Evolutionary conservation across 2,888 invertebrate species (phyloP).

Genomic region (Urechis unicinctus): DNA sequence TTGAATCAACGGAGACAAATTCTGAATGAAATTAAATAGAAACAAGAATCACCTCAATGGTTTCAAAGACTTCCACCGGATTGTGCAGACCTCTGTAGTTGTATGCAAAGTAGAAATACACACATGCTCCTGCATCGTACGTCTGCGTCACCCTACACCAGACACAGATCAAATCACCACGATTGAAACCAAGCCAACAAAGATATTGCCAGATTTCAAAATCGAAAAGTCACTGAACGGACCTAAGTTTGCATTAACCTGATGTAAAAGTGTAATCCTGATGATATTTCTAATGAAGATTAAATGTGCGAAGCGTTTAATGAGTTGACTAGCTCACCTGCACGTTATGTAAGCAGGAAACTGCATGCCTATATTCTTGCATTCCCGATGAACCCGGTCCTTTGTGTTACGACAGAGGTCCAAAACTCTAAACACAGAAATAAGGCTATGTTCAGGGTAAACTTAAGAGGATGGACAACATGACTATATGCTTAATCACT

Average conservation of each 20-base stretch:
- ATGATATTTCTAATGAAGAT: too few relatives aligned
- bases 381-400: slow-evolving; percentile 62
- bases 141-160: slow-evolving; percentile 75
- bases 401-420: slow-evolving; percentile 85
- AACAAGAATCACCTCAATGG: slow-evolving; percentile 63
- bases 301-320: too few relatives aligned
- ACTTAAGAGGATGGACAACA: too few relatives aligned
- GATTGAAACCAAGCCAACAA: slow-evolving; percentile 40
- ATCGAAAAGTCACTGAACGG: too few relatives aligned
- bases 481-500: too few relatives aligned
- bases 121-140: slow-evolving; percentile 96
- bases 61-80: slow-evolving; percentile 74
- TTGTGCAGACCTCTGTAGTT: slow-evolving; percentile 60
- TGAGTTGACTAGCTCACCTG: slow-evolving; percentile 47
- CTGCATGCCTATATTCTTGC: slow-evolving; percentile 51
- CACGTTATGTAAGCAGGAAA: slow-evolving; percentile 53
- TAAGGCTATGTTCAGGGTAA: too few relatives aligned
- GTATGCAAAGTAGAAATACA: slow-evolving; percentile 90
- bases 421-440: slow-evolving; percentile 67
- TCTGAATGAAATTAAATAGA: neutral
- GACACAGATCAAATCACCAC: slow-evolving; percentile 23
- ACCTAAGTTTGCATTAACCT: too few relatives aligned
- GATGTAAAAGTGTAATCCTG: too few relatives aligned
- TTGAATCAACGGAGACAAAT: neutral
- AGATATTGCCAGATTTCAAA: too few relatives aligned